phyloP scores from a whole-genome alignment of 2,888 invertebrate genomes.

The Polymixis lichenea region DNA sequence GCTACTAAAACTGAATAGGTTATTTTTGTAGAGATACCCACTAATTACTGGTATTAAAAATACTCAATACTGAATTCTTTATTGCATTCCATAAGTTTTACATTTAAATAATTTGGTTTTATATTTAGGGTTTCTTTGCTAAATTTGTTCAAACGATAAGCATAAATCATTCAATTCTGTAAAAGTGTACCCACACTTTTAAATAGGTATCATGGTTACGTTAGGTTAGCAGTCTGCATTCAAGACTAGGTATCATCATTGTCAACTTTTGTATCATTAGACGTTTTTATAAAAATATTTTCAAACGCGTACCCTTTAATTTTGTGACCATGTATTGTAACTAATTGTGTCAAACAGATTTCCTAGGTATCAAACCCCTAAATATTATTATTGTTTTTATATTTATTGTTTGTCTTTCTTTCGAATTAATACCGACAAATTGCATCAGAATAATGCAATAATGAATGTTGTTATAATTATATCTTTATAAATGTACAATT shows the following conservation, averaged over 20 bases:
- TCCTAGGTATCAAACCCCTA: neutral
- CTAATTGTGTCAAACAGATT: neutral
- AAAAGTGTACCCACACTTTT: neutral
- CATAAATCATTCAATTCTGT: neutral
- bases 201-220: neutral
- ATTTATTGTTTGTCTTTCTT: neutral
- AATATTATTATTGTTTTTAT: neutral
- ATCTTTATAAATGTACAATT: neutral
- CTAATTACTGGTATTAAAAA: neutral
- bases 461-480: neutral
- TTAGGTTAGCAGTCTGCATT: neutral
- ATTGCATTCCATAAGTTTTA: no score
- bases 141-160: neutral
- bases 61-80: no score
- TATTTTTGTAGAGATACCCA: constrained; percentile 33
- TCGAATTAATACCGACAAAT: neutral
- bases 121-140: neutral
- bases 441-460: neutral
- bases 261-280: neutral
- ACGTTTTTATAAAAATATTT: neutral
- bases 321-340: neutral
- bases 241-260: neutral
- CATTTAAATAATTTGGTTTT: no score
- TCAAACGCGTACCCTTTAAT: no score
- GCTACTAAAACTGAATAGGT: constrained; percentile 5